Evolutionary conservation across 2,888 invertebrate species (phyloP).

Genomic region (Didymodactylos carnosus): DNA sequence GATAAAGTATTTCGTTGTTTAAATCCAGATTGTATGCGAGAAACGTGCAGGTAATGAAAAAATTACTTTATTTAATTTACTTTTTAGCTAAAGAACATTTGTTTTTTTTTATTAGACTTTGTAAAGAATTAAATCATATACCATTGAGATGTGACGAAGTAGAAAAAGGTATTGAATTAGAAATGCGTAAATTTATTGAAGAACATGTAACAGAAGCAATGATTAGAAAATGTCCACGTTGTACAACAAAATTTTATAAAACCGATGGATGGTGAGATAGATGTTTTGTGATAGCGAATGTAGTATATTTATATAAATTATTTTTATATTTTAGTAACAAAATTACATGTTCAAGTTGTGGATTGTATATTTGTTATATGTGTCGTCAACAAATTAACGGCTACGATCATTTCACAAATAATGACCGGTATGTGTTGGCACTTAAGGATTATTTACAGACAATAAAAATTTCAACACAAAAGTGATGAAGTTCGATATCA

Average conservation of each 20-base stretch:
- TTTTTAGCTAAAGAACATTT: not conserved
- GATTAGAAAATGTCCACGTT: constrained; percentile 26
- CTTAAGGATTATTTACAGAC: too few relatives aligned
- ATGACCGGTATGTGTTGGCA: constrained; percentile 1
- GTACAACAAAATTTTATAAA: too few relatives aligned
- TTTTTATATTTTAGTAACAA: constrained; percentile 38
- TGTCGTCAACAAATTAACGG: constrained; percentile 38
- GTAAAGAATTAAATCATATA: constrained; percentile 40
- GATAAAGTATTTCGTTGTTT: constrained; percentile 40
- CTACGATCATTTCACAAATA: constrained; percentile 39
- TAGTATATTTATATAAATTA: constrained; percentile 15
- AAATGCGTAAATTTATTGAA: constrained; percentile 38
- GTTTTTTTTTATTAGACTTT: constrained; percentile 20
- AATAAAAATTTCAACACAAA: too few relatives aligned
- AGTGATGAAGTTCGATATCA: too few relatives aligned
- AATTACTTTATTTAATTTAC: not conserved
- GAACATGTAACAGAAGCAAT: constrained; percentile 41
- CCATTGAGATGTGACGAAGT: constrained; percentile 39
- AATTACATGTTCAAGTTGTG: constrained; percentile 40
- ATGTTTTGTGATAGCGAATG: too few relatives aligned
- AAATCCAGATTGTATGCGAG: constrained; percentile 42
- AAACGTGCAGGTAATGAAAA: constrained; percentile 35
- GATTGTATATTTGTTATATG: constrained; percentile 42
- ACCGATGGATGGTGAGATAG: too few relatives aligned
- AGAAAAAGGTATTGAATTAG: constrained; percentile 34